Percentiles rank a stretch among this genome's conserved stretches.
Conservation (phyloP, 2,888 invertebrate genomes). For the Limnephilus marmoratus region DNA sequence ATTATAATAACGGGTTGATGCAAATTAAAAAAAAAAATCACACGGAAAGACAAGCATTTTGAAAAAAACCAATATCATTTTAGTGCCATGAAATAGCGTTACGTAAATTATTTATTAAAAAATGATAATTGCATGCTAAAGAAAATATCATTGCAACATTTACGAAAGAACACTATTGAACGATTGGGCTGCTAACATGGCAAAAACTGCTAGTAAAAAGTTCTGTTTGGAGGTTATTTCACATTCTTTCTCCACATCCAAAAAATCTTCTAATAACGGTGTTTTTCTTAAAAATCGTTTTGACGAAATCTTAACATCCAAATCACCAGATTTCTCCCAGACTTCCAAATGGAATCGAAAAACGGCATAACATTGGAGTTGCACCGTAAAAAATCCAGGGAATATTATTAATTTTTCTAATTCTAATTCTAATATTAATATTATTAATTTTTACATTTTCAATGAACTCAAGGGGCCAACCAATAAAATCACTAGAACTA, state of each 20-base stretch:
- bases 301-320: neutral
- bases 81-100: too few relatives aligned
- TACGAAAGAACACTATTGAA: neutral
- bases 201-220: neutral
- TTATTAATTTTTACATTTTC: too few relatives aligned
- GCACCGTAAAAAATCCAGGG: neutral
- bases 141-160: too few relatives aligned
- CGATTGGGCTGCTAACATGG: too few relatives aligned
- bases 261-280: neutral
- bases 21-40: neutral
- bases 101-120: too few relatives aligned
- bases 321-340: neutral
- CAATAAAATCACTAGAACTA: too few relatives aligned
- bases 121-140: too few relatives aligned
- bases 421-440: too few relatives aligned
- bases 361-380: neutral
- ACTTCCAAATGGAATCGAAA: neutral
- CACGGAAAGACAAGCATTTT: too few relatives aligned
- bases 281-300: neutral
- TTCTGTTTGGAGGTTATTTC: neutral
- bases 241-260: neutral
- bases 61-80: too few relatives aligned
- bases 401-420: neutral
- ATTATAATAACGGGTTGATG: neutral
- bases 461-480: too few relatives aligned